Conservation (phyloP, 2,797 vertebrate species). For the Gorsachius magnificus region DNA sequence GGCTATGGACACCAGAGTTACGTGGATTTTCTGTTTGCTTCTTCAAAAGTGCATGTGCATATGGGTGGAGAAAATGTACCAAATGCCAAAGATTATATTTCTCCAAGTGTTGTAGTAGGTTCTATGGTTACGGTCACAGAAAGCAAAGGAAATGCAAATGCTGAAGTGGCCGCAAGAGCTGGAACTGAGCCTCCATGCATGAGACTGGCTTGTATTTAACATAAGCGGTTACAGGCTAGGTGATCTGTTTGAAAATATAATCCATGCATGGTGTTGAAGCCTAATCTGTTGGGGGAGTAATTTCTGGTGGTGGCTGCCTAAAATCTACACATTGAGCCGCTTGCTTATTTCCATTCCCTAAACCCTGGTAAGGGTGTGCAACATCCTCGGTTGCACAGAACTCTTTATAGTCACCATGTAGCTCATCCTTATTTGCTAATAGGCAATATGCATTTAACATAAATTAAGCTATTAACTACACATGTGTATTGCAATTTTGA, state of each 20-base stretch:
- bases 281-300: neutral
- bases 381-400: neutral
- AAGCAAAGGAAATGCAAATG: constrained; percentile 36
- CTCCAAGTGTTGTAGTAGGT: constrained; percentile 41
- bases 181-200: neutral
- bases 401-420: neutral
- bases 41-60: constrained; percentile 24
- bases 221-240: neutral
- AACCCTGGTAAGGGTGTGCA: neutral
- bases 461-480: neutral
- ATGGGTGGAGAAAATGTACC: constrained; percentile 36
- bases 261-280: neutral
- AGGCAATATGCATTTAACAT: neutral
- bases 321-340: neutral
- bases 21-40: constrained; percentile 30
- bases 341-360: neutral
- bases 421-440: neutral
- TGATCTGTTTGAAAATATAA: neutral
- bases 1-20: neutral
- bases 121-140: constrained; percentile 56
- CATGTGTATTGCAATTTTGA: neutral
- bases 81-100: constrained; percentile 63
- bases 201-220: neutral
- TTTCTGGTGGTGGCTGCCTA: neutral
- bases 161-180: neutral